These are phyloP conservation scores for Dermolepida albohirtum DNA, from an alignment of 2,888 invertebrate genomes.

Conservation along the genomic window DNA sequence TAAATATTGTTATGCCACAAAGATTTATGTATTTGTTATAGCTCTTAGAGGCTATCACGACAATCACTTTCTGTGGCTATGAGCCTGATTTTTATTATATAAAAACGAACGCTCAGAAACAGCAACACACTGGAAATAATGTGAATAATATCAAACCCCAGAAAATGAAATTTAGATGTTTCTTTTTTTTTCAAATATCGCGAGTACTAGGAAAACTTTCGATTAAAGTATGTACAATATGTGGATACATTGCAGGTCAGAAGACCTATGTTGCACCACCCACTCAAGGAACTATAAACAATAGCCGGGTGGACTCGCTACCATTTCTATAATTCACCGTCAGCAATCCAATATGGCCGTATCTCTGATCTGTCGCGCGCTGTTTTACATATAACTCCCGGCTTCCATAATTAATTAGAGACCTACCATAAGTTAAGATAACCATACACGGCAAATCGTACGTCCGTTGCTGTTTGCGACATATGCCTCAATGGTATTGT, in stretches of 20 bases:
- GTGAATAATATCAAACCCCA: no score
- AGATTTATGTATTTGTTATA: no score
- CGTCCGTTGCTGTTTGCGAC: neutral
- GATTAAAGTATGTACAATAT: no score
- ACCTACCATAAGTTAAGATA: conserved; percentile 45
- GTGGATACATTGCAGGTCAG: conserved; percentile 2
- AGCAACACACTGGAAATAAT: no score
- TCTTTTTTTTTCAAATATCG: conserved; percentile 18
- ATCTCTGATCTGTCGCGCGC: conserved; percentile 61
- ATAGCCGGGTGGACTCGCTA: conserved; percentile 54
- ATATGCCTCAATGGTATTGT: conserved; percentile 23
- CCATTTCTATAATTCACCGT: conserved; percentile 59
- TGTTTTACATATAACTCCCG: conserved; percentile 59
- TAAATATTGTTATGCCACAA: no score
- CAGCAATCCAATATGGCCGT: conserved; percentile 57
- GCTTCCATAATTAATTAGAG: conserved; percentile 59
- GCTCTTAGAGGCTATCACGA: no score
- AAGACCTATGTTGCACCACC: conserved; percentile 44
- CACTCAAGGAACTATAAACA: conserved; percentile 56
- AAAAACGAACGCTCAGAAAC: no score
- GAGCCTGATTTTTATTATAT: no score
- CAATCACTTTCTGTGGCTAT: no score
- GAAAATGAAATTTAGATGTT: conserved; percentile 21
- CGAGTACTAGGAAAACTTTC: neutral
- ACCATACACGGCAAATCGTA: conserved; percentile 23